A percentile compares a stretch with the other conserved stretches of the same genome.
Conservation (phyloP, 2,888 invertebrate species). For the Nomada flava region DNA sequence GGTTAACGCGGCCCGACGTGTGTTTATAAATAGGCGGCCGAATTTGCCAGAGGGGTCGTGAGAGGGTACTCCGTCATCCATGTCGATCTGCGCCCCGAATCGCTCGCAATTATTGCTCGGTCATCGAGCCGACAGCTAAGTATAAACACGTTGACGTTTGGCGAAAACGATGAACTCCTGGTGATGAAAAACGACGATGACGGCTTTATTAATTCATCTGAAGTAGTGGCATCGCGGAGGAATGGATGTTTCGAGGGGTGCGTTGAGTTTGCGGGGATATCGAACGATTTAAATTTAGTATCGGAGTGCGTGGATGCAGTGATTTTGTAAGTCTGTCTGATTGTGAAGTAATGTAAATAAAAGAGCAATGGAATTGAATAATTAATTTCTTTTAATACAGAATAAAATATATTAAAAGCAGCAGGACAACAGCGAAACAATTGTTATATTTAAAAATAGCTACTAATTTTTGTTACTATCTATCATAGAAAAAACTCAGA, state of each 20-base stretch:
- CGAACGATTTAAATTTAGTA: too few species aligned
- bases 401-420: too few species aligned
- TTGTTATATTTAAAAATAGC: too few species aligned
- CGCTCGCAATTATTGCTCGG: constrained; percentile 53
- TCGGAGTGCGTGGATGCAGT: too few species aligned
- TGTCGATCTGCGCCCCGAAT: constrained; percentile 60
- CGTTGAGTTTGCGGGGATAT: neutral
- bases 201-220: neutral
- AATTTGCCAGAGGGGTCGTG: constrained; percentile 49
- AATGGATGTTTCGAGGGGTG: neutral
- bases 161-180: constrained; percentile 26
- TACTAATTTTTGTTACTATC: too few species aligned
- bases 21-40: constrained; percentile 76
- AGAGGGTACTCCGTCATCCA: constrained; percentile 52
- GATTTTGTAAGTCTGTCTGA: too few species aligned
- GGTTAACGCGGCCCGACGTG: constrained; percentile 76
- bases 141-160: constrained; percentile 50
- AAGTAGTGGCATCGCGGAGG: neutral
- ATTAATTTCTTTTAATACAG: too few species aligned
- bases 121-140: constrained; percentile 53
- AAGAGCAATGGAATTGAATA: too few species aligned
- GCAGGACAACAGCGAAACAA: too few species aligned
- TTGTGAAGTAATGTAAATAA: too few species aligned
- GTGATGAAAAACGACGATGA: neutral
- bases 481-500: too few species aligned